These are phyloP conservation scores for Numenius arquata DNA, from an alignment of 2,113 vertebrate species.

Conservation along the genomic window DNA sequence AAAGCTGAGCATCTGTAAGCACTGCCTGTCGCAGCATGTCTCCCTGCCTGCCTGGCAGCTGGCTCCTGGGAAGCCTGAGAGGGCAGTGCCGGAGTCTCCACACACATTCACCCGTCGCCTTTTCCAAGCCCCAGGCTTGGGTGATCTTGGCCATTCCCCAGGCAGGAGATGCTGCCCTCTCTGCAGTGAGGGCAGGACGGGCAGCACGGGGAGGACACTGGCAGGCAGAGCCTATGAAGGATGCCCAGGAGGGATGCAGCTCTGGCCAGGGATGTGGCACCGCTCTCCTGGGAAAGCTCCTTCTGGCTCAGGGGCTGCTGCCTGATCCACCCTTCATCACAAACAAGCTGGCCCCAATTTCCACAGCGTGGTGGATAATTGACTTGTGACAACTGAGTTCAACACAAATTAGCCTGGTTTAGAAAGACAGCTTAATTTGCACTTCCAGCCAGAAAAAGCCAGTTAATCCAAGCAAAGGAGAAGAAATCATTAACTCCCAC, in stretches of 20 bases:
- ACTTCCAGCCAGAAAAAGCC: background rate
- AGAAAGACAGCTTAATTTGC: background rate
- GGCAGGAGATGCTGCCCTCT: background rate
- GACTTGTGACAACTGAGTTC: background rate
- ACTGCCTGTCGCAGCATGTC: background rate
- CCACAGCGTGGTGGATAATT: background rate
- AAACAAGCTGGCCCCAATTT: background rate
- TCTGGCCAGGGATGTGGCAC: background rate
- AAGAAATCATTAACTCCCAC: background rate
- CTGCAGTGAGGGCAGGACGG: fast-evolving
- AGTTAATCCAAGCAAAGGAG: background rate
- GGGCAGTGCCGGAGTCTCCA: background rate
- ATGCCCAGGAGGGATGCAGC: background rate
- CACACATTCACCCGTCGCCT: fast-evolving
- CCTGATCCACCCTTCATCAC: fast-evolving
- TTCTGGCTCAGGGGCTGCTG: fast-evolving
- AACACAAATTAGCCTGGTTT: background rate
- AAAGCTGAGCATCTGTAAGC: background rate
- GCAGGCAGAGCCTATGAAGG: fast-evolving
- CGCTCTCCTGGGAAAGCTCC: fast-evolving
- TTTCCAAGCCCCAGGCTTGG: background rate
- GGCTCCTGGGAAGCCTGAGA: background rate
- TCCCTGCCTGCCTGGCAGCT: background rate
- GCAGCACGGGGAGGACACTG: background rate
- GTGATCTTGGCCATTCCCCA: background rate